Percentiles rank a stretch among this genome's conserved stretches.
Evolutionary conservation across 2,888 invertebrate species (phyloP).

Genomic region (Nomada fucata): DNA sequence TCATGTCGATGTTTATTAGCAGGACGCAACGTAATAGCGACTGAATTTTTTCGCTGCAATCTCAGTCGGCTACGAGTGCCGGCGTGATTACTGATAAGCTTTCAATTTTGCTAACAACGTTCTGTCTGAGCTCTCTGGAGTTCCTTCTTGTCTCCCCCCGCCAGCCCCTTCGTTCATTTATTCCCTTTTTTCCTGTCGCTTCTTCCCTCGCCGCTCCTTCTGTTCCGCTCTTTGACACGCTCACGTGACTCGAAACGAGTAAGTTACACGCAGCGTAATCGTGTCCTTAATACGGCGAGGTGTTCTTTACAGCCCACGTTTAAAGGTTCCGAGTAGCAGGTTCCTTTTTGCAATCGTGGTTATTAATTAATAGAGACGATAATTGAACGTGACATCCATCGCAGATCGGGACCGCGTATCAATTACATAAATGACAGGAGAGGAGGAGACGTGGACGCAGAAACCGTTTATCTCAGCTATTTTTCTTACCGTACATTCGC

Average conservation of each 20-base stretch:
- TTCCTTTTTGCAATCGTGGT: not conserved
- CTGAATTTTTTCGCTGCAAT: constrained; percentile 44
- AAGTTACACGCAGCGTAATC: not conserved
- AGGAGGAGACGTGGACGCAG: not conserved
- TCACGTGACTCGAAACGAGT: not conserved
- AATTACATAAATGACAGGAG: not conserved
- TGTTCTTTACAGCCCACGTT: not conserved
- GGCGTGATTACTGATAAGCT: constrained; percentile 46
- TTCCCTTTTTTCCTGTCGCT: not conserved
- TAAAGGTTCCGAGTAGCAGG: too few species aligned
- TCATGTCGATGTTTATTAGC: constrained; percentile 53
- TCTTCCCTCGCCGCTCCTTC: too few species aligned
- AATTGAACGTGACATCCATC: not conserved
- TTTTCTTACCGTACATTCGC: not conserved
- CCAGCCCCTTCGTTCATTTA: not conserved
- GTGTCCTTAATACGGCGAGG: not conserved
- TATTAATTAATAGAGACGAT: not conserved
- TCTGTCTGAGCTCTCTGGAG: not conserved
- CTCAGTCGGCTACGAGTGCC: not conserved
- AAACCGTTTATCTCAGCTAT: not conserved
- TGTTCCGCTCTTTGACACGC: not conserved
- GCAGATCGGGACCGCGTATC: not conserved
- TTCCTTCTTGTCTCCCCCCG: not conserved
- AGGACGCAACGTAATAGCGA: constrained; percentile 40
- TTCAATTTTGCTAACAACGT: constrained; percentile 48